A percentile compares a stretch with the other conserved stretches of the same genome.
Evolutionary conservation across 1,140 invertebrate species (phyloP).

Genomic region (Sipha flava): DNA sequence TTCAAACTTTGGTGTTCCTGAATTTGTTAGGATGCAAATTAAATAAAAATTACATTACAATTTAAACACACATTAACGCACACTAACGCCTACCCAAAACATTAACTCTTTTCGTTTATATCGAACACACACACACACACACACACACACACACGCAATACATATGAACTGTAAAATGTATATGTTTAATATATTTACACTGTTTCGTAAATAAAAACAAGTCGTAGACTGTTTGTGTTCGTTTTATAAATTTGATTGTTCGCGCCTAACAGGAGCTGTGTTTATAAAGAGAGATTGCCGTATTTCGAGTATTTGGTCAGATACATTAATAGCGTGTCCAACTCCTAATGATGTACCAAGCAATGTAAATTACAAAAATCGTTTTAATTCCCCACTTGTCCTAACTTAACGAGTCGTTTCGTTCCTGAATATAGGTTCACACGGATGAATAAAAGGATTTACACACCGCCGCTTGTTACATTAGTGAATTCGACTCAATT

Average conservation of each 20-base stretch:
- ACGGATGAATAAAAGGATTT: conserved; percentile 2
- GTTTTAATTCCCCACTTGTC: conserved; percentile 14
- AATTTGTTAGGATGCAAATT: too few relatives aligned
- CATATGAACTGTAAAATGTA: too few relatives aligned
- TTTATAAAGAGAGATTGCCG: not conserved
- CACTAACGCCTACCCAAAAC: too few relatives aligned
- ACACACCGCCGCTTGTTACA: not conserved
- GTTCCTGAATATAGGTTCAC: not conserved
- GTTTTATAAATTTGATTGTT: not conserved
- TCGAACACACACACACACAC: too few relatives aligned
- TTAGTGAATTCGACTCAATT: too few relatives aligned
- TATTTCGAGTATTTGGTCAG: not conserved
- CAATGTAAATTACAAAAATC: conserved; percentile 30
- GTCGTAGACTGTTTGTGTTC: not conserved
- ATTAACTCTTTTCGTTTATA: too few relatives aligned
- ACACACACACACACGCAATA: too few relatives aligned
- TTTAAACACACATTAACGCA: too few relatives aligned
- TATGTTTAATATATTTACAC: too few relatives aligned
- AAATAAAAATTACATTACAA: too few relatives aligned
- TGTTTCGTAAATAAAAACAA: not conserved
- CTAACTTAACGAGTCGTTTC: not conserved
- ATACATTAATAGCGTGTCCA: conserved; percentile 21
- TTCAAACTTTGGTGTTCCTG: too few relatives aligned
- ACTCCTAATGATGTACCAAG: conserved; percentile 29
- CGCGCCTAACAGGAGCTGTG: not conserved